Conservation (phyloP, 2,797 vertebrate species). For the Chrosomus eos region DNA sequence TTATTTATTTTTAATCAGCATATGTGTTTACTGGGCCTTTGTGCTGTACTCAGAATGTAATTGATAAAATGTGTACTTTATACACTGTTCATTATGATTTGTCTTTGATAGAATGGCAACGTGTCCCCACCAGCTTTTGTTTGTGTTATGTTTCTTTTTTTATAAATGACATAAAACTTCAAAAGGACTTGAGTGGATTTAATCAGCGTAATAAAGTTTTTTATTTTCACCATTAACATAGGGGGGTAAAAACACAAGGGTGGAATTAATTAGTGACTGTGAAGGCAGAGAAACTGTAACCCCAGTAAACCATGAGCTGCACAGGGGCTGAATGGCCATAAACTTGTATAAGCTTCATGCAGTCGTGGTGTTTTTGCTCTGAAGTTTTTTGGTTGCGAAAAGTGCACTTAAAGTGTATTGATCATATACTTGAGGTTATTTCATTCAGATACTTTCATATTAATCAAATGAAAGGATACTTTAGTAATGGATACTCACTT, state of each 20-base stretch:
- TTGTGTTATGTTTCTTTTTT: conserved; percentile 40
- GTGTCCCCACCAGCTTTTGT: conserved; percentile 37
- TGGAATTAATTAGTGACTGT: conserved; percentile 33
- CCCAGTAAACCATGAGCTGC: conserved; percentile 2
- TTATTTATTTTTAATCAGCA: conserved; percentile 66
- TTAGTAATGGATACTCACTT: not conserved
- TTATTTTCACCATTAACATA: conserved; percentile 48
- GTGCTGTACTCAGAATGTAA: conserved; percentile 43
- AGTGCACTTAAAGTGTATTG: not conserved
- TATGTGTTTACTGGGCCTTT: conserved; percentile 58
- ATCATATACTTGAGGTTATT: not conserved
- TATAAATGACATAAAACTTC: conserved; percentile 54
- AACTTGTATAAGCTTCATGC: not conserved
- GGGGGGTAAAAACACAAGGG: conserved; percentile 41
- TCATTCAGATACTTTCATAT: not conserved
- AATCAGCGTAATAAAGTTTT: conserved; percentile 53
- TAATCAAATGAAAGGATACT: not conserved
- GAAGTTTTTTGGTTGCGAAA: not conserved
- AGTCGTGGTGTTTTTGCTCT: not conserved
- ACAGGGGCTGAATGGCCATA: not conserved
- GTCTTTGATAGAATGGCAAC: conserved; percentile 51
- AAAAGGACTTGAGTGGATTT: conserved; percentile 49
- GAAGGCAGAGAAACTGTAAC: conserved; percentile 15
- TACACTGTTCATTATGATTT: conserved; percentile 43
- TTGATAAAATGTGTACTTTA: conserved; percentile 52